Evolutionary conservation across 2,888 invertebrate species (phyloP).

Genomic region (Phorcus lineatus): DNA sequence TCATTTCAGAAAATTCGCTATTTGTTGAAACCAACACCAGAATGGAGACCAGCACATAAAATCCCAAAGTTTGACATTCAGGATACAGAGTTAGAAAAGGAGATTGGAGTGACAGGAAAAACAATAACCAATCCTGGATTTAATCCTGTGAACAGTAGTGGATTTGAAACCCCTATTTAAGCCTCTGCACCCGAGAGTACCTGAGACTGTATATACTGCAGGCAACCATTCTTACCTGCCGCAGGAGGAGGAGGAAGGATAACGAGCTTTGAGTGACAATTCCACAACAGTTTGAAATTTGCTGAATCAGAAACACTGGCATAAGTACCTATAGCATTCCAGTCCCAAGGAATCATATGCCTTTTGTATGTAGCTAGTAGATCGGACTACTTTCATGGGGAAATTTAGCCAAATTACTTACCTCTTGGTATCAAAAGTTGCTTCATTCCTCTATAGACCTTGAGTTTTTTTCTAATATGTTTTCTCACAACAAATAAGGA

Average conservation of each 20-base stretch:
- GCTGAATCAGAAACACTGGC: no score
- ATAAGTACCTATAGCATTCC: constrained; percentile 7
- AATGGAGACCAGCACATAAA: constrained; percentile 81
- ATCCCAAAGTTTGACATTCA: constrained; percentile 58
- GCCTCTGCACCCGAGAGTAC: not conserved
- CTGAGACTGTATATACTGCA: no score
- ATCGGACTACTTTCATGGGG: not conserved
- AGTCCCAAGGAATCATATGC: not conserved
- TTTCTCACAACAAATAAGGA: not conserved
- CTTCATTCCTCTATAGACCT: not conserved
- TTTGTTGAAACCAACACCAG: constrained; percentile 82
- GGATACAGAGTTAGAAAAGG: constrained; percentile 39
- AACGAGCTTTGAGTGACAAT: no score
- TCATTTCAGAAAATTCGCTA: constrained; percentile 79
- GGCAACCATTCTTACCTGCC: no score
- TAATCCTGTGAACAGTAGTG: constrained; percentile 37
- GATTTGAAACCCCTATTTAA: constrained; percentile 49
- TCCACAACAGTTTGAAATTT: no score
- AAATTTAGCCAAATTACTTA: not conserved
- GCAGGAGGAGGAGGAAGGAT: no score
- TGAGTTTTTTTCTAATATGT: not conserved
- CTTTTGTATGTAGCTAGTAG: not conserved
- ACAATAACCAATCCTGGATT: constrained; percentile 66
- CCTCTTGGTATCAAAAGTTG: not conserved
- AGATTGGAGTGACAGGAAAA: constrained; percentile 41